Evolutionary conservation across 2,888 invertebrate genomes (phyloP).

Genomic region (Calliphora vomitoria): DNA sequence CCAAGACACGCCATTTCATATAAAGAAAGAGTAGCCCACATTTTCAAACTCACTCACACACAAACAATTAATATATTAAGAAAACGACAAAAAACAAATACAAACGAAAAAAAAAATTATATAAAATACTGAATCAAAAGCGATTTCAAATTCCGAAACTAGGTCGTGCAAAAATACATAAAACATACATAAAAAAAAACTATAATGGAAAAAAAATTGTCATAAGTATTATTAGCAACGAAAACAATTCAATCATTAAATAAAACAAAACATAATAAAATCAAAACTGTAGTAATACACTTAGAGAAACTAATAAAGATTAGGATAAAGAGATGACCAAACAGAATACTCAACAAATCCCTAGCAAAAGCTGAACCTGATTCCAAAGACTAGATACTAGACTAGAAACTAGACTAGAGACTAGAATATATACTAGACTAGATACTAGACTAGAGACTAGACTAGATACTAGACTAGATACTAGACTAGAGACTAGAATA

Average conservation of each 20-base stretch:
- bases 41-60: conserved; percentile 10
- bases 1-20: conserved; percentile 67
- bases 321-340: too few species aligned
- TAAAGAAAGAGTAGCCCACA: not conserved
- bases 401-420: not conserved
- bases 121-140: conserved; percentile 48
- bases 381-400: not conserved
- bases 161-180: conserved; percentile 61
- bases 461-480: not conserved
- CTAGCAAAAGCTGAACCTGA: too few species aligned
- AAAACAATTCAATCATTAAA: conserved; percentile 69
- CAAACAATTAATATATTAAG: conserved; percentile 29
- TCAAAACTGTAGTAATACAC: conserved; percentile 35
- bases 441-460: not conserved
- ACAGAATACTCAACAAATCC: too few species aligned
- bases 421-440: too few species aligned
- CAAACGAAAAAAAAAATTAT: conserved; percentile 16
- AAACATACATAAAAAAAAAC: not conserved
- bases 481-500: not conserved
- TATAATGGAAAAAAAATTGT: conserved; percentile 56
- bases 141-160: conserved; percentile 62
- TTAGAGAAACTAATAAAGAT: conserved; percentile 20
- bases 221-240: conserved; percentile 56
- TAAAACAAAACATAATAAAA: conserved; percentile 23
- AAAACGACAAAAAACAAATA: conserved; percentile 7